These are phyloP conservation scores for Galaxias olidus DNA, from an alignment of 2,797 vertebrate genomes.

Conservation along the genomic window DNA sequence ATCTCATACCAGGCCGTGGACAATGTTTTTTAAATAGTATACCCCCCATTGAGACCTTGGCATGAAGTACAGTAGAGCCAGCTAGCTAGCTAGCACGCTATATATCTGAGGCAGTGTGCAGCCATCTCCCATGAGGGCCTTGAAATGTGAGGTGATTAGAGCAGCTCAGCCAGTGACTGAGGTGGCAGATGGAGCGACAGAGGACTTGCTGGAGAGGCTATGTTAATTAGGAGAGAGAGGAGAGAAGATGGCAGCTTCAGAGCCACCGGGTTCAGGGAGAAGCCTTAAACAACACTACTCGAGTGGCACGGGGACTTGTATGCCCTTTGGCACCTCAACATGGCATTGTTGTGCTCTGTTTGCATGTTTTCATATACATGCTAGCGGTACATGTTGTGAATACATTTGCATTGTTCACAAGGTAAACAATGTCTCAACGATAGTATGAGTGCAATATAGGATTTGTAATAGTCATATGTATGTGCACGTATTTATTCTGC, in stretches of 20 bases:
- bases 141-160: constrained; percentile 77
- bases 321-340: constrained; percentile 67
- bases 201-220: constrained; percentile 76
- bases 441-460: too few species aligned
- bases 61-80: constrained; percentile 44
- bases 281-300: constrained; percentile 68
- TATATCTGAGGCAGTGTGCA: constrained; percentile 63
- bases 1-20: constrained; percentile 68
- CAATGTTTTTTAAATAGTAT: constrained; percentile 62
- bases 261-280: constrained; percentile 69
- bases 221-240: constrained; percentile 79
- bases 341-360: constrained; percentile 67
- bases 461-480: too few species aligned
- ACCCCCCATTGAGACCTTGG: constrained; percentile 68
- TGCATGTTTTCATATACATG: constrained; percentile 55
- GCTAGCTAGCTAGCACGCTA: constrained; percentile 27
- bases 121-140: constrained; percentile 64
- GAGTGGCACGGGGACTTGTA: constrained; percentile 61
- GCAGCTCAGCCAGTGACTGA: constrained; percentile 68
- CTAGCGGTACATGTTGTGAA: too few species aligned
- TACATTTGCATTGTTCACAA: too few species aligned
- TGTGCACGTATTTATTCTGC: too few species aligned
- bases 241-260: constrained; percentile 70
- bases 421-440: too few species aligned
- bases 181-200: constrained; percentile 81